These are phyloP conservation scores for Kryphioiulus occultus DNA, from an alignment of 2,888 invertebrate species.

Conservation along the genomic window DNA sequence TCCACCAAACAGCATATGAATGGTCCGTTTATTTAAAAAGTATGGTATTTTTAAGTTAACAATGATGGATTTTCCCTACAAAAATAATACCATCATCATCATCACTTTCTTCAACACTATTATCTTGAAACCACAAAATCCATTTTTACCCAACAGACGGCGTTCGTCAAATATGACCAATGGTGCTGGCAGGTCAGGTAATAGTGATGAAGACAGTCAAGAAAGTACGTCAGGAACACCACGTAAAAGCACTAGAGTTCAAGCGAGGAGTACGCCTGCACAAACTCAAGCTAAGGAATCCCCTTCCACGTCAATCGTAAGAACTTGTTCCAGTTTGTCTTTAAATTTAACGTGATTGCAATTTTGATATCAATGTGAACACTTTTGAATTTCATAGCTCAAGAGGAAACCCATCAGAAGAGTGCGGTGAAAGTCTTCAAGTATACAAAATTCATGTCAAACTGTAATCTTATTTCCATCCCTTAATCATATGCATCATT, in stretches of 20 bases:
- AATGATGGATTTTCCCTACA: no score
- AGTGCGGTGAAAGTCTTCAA: constrained; percentile 32
- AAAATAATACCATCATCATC: no score
- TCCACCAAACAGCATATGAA: no score
- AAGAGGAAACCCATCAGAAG: constrained; percentile 1
- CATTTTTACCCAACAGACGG: constrained; percentile 41
- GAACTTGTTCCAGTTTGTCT: background rate
- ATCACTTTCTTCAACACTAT: no score
- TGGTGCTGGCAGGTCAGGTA: constrained; percentile 37
- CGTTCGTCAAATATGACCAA: constrained; percentile 46
- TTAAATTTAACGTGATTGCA: background rate
- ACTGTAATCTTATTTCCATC: constrained; percentile 26
- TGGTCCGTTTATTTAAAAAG: no score
- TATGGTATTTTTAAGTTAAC: no score
- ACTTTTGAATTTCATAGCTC: background rate
- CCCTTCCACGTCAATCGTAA: constrained; percentile 29
- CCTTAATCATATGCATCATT: constrained; percentile 17
- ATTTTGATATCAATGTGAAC: background rate
- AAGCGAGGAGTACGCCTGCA: background rate
- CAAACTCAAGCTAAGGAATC: constrained; percentile 20
- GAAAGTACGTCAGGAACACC: background rate
- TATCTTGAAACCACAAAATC: background rate
- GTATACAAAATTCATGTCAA: constrained; percentile 18
- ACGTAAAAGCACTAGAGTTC: constrained; percentile 31
- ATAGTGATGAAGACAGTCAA: constrained; percentile 49